Base-by-base conservation (phyloP, 2,797 vertebrate genomes). In the Hemitrygon akajei region DNA sequence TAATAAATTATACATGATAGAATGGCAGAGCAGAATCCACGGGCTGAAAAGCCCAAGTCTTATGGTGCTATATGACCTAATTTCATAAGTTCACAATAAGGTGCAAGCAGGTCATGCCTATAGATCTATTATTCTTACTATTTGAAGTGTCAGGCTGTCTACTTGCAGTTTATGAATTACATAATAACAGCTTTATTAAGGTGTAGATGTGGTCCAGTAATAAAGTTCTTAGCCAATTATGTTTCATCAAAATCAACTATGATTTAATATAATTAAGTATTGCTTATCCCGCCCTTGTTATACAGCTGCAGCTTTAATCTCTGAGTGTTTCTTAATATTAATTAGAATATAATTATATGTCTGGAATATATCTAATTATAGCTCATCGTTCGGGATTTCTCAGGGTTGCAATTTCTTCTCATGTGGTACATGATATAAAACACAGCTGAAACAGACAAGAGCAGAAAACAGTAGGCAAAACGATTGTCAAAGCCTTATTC, bases 271-370 rank as follows among this genome's bases (percentile, higher is more conserved):
- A 97, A 97, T 97, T 97, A 97, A 96, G 96, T 95, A 95, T 95
- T 96, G 96, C 96, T 96, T 96, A 95, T 76, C 95, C 96, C 0
- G n/a, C 95, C 91, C 91, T 95, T 95, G 96, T 97, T 96, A 95
- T 95, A 96, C 95, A 93, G 94, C 95, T 97, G 96, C 97, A 96
- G 97, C 97, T 96, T 97, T 97, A 97, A 96, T 94, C 96, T 96
- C 96, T 96, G 95, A 96, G 95, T 97, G 97, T 97, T 97, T 97
- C 97, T 97, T 96, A 93, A 71, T 93, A 93, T 97, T 97, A 97
- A 97, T 97, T 97, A 97, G 97, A 96, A 96, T 95, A 96, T 96
- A 97, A 97, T 97, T 97, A 96, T 95, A 97, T 96, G 96, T 97
- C 96, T 97, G 96, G 95, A 95, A 96, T 95, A 94, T 96, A 95